Evolutionary conservation across 2,113 vertebrate species (phyloP), one percentile per base, ranked within the genome.

Genomic region (Pithys albifrons): DNA sequence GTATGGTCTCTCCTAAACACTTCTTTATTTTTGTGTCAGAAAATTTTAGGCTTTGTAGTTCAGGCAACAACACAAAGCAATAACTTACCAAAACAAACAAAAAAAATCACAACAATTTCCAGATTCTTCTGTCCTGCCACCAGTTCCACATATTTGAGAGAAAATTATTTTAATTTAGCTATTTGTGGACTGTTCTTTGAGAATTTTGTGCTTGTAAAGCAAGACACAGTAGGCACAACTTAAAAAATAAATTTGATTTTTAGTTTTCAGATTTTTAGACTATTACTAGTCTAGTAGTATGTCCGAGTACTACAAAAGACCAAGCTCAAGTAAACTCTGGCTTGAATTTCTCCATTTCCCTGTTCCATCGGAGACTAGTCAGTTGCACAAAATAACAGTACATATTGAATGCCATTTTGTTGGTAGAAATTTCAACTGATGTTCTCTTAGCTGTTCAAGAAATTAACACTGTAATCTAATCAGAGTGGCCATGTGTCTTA

Each of bases 371-470:
- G 39, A 82, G 39, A 64, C 25, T 55, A 46, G 19, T 4, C 22
- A 78, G 17, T 2, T n/a, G 19, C 37, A 93, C 17, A 52, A 81
- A 89, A 39, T 28, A 43, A 43, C 6, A 58, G 22, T 23, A 87
- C 6, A 29, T 0, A 4, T 0, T 9, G 6, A 66, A 13, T 5
- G 4, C 9, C 1, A 59, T 57, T 85, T 67, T 87, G 7, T 18
- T 28, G 18, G 27, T 6, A 75, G 52, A 85, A 87, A 77, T 52
- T 58, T 41, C 31, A 81, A 41, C 0, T 17, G 4, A 33, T 25
- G 20, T 37, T 87, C 9, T 77, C 31, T 80, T 45, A 81, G 54
- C 7, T 86, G 27, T 19, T 65, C 8, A 54, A 61, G 48, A 84
- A 51, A 66, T 61, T 22, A 81, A 61, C 14, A 67, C 2, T 27